Evolutionary conservation across 2,888 invertebrate species (phyloP).

Genomic region (Parelbella ahira): DNA sequence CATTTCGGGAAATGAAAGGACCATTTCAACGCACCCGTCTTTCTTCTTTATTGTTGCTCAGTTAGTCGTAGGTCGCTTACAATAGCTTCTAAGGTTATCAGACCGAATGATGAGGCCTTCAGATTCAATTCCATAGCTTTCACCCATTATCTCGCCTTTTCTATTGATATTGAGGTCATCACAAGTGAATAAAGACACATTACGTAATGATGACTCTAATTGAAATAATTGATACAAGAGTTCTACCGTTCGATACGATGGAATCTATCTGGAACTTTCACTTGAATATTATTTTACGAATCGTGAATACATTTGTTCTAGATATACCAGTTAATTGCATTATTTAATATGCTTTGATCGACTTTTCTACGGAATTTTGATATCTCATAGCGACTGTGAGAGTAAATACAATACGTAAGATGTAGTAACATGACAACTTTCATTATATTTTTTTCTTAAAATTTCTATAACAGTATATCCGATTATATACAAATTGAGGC

Average conservation of each 20-base stretch:
- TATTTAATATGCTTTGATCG: too few relatives aligned
- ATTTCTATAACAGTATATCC: too few relatives aligned
- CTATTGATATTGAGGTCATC: conserved; percentile 49
- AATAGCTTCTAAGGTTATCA: conserved; percentile 70
- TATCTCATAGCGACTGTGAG: too few relatives aligned
- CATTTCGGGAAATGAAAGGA: conserved; percentile 75
- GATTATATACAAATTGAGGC: too few relatives aligned
- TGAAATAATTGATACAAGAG: conserved; percentile 25
- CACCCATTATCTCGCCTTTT: conserved; percentile 67
- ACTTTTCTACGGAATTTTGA: too few relatives aligned
- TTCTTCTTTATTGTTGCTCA: conserved; percentile 57
- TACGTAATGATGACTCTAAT: conserved; percentile 40
- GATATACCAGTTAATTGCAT: too few relatives aligned
- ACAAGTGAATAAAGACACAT: conserved; percentile 37
- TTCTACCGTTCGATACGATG: conserved; percentile 4
- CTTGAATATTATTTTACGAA: too few relatives aligned
- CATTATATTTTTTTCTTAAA: too few relatives aligned
- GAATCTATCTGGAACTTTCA: conserved; percentile 16
- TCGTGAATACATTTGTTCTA: conserved; percentile 1
- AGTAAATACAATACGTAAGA: too few relatives aligned
- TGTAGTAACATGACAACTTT: too few relatives aligned
- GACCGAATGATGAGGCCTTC: conserved; percentile 74
- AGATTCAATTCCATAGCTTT: conserved; percentile 64
- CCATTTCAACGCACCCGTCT: conserved; percentile 56
- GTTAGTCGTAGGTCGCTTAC: conserved; percentile 53